These are phyloP conservation scores for Andrena praecox DNA, from an alignment of 2,888 invertebrate genomes.

Conservation along the genomic window DNA sequence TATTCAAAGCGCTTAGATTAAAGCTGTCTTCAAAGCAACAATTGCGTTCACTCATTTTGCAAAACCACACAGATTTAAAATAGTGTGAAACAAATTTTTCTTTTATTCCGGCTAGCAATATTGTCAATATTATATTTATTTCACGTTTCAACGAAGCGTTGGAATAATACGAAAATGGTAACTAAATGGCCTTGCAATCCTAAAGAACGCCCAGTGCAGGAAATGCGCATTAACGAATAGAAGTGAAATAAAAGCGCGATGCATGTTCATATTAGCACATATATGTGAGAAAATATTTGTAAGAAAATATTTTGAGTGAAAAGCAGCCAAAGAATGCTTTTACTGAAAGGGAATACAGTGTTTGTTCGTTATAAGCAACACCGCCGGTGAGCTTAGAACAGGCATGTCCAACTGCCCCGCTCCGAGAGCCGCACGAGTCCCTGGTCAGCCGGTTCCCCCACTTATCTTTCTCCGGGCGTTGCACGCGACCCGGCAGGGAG, in stretches of 20 bases:
- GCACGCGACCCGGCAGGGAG: too few species aligned
- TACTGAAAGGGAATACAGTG: too few species aligned
- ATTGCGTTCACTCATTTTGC: background rate
- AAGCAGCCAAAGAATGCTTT: too few species aligned
- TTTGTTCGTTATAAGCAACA: too few species aligned
- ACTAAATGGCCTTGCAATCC: background rate
- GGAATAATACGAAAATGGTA: background rate
- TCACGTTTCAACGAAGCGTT: background rate
- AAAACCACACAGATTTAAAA: background rate
- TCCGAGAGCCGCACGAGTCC: too few species aligned
- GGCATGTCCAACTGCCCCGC: too few species aligned
- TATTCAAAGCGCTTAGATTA: background rate
- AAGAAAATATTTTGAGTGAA: too few species aligned
- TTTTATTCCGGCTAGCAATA: background rate
- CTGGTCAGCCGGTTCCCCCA: too few species aligned
- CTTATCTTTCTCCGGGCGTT: too few species aligned
- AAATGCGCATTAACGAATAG: background rate
- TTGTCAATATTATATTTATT: background rate
- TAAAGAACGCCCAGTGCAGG: background rate
- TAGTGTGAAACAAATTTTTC: background rate
- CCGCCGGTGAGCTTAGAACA: too few species aligned
- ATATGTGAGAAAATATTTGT: too few species aligned
- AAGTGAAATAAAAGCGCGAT: background rate
- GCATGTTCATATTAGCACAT: background rate
- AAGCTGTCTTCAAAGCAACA: background rate